A percentile compares a stretch with the other conserved stretches of the same genome.
Evolutionary conservation across 2,113 vertebrate genomes (phyloP).

Genomic region (Cnemophilus loriae): DNA sequence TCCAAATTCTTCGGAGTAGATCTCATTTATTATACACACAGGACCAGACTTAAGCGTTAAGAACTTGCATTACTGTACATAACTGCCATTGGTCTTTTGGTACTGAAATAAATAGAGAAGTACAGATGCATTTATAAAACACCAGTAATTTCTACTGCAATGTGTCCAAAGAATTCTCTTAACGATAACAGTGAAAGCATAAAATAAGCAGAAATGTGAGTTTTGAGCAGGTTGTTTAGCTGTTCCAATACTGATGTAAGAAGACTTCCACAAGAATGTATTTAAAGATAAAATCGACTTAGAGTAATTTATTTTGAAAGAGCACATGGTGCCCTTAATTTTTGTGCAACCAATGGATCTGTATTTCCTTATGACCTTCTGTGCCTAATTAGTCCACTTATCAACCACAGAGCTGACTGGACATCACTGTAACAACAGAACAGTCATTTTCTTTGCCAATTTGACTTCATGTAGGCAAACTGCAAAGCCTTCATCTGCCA

Average conservation of each 20-base stretch:
- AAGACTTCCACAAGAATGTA: background rate
- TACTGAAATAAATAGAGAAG: background rate
- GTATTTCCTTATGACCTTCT: background rate
- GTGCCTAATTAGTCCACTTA: background rate
- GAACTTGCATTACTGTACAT: slow-evolving; percentile 20
- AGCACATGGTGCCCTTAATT: background rate
- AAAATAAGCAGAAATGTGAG: background rate
- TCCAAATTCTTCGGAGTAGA: slow-evolving; percentile 57
- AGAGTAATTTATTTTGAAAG: background rate
- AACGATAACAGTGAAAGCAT: background rate
- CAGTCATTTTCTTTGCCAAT: background rate
- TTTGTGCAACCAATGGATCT: background rate
- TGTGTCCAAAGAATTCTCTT: background rate
- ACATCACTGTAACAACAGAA: background rate
- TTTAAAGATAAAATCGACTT: background rate
- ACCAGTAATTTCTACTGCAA: background rate
- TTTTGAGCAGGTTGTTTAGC: background rate
- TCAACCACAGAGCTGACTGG: background rate
- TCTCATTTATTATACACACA: slow-evolving; percentile 61
- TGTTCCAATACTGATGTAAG: background rate
- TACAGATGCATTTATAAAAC: background rate
- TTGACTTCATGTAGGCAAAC: background rate
- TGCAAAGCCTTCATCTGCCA: background rate
- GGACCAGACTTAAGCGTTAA: slow-evolving; percentile 28
- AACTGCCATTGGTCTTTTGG: slow-evolving; percentile 26